A percentile compares a stretch with the other conserved stretches of the same genome.
phyloP scores from a whole-genome alignment of 1,140 invertebrate genomes.

The Trypoxylus dichotomus region DNA sequence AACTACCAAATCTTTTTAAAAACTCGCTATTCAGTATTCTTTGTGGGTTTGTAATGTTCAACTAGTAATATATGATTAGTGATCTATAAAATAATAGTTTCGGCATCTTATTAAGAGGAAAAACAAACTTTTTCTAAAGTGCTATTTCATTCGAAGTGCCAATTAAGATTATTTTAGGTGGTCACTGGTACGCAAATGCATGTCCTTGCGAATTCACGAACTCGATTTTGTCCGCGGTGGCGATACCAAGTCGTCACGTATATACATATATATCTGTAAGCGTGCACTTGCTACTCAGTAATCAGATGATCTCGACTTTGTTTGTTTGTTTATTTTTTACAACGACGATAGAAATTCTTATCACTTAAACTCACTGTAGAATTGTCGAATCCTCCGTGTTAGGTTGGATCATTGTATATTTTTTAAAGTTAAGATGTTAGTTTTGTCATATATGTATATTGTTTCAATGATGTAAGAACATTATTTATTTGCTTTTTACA shows the following conservation, averaged over 20 bases:
- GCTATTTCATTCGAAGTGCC: conserved; percentile 53
- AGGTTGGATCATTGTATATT: conserved; percentile 38
- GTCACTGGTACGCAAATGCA: conserved; percentile 34
- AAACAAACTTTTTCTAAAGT: conserved; percentile 42
- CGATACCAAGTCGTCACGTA: neutral
- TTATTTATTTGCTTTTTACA: conserved; percentile 53
- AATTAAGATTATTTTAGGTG: conserved; percentile 46
- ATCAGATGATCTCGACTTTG: conserved; percentile 42
- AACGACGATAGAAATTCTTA: conserved; percentile 39
- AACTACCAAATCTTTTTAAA: conserved; percentile 38
- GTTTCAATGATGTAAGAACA: conserved; percentile 47
- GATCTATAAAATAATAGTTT: conserved; percentile 31
- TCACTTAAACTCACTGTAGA: conserved; percentile 39
- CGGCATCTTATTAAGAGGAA: conserved; percentile 37
- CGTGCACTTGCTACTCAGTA: conserved; percentile 28
- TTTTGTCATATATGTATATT: conserved; percentile 49
- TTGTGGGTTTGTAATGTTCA: conserved; percentile 41
- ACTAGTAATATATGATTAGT: conserved; percentile 37
- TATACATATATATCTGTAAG: neutral
- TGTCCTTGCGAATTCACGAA: conserved; percentile 10
- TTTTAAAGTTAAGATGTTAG: conserved; percentile 36
- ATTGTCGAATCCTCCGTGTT: conserved; percentile 34
- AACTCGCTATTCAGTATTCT: conserved; percentile 47
- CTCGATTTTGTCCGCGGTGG: neutral
- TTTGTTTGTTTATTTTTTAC: conserved; percentile 33